Base-by-base conservation (phyloP, 2,888 invertebrate species). In the Platerodrilus igneus region DNA sequence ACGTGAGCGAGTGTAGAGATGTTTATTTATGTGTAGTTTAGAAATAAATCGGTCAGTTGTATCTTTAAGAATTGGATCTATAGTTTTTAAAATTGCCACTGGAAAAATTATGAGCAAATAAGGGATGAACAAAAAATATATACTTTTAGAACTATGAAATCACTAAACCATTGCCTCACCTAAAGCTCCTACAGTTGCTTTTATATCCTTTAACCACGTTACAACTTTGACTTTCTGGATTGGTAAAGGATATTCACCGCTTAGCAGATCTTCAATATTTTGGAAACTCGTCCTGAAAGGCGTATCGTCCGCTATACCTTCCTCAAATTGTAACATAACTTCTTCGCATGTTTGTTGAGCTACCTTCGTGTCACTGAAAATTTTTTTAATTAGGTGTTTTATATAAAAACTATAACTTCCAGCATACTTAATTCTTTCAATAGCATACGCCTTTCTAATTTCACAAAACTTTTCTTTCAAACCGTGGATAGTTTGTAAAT, bases 151-250 rank as follows among this genome's bases (percentile, higher is more conserved):
- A n/a, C n/a, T n/a, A n/a, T n/a, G n/a, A n/a, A n/a, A n/a, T n/a
- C n/a, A n/a, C n/a, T n/a, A n/a, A n/a, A n/a, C n/a, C n/a, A n/a
- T n/a, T n/a, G n/a, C n/a, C n/a, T n/a, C 53, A 42, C 42, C 57
- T 22, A 57, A 37, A 4, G 30, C 38, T 7, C 46, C 49, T 14
- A 59, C 32, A 1, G 51, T 52, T 19, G 32, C 19, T 35, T 54
- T 43, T 3, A 52, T 40, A 4, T 41, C 41, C 27, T 43, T 41
- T 1, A 57, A 30, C 60, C 60, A 60, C 4, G 25, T 25, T n/a
- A 51, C 42, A 6, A 51, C 47, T 14, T 53, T 45, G 8, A 38
- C n/a, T 6, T 34, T 15, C 1, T 11, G 11, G 2, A 36, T 14
- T n/a, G 39, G 40, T 9, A 45, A 33, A 2, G 30, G 13, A n/a